Base-by-base conservation (phyloP, 2,797 vertebrate genomes). In the Pseudotriccus pelzelni region DNA sequence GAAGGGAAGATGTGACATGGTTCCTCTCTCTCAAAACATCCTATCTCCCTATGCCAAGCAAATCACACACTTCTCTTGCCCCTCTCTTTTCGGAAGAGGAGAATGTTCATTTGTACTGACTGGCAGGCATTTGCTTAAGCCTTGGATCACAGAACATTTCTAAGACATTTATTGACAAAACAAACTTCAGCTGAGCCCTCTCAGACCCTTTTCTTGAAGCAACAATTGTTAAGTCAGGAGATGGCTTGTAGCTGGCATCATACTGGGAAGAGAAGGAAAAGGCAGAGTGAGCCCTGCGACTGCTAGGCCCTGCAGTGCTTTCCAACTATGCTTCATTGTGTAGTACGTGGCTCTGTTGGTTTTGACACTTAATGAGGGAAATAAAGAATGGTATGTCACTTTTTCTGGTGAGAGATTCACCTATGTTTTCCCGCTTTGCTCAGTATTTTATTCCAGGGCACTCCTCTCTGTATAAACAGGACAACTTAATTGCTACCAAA, bases 311-410 rank as follows among this genome's bases (percentile, higher is more conserved):
- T 44, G 66, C 49, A 50, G 34, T 1, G 4, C 19, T 72, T 59
- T 50, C 30, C 46, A 62, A 3, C 41, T 27, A 1, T 1, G 2
- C 22, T 62, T 50, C 9, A 2, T 22, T 14, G 37, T 4, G 20
- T 10, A 24, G 23, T 1, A 2, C 43, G 30, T 3, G 22, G 41
- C 66, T 90, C 43, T 88, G 50, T 47, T 86, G 63, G 52, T 46
- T 43, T 62, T 84, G 30, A 69, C 75, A 50, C 39, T 10, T 25
- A 43, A 72, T 25, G 34, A 10, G 28, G 22, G 56, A 43, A 53
- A 89, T 43, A 25, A 82, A 76, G 41, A 43, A 28, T 53, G 19
- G 4, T 19, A 18, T 9, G n/a, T 46, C 28, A 32, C 37, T 86
- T 73, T 41, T 58, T 30, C 58, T 63, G 9, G 19, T 44, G 46